These are phyloP conservation scores for Arenicola marina DNA, from an alignment of 2,888 invertebrate species.

Conservation along the genomic window DNA sequence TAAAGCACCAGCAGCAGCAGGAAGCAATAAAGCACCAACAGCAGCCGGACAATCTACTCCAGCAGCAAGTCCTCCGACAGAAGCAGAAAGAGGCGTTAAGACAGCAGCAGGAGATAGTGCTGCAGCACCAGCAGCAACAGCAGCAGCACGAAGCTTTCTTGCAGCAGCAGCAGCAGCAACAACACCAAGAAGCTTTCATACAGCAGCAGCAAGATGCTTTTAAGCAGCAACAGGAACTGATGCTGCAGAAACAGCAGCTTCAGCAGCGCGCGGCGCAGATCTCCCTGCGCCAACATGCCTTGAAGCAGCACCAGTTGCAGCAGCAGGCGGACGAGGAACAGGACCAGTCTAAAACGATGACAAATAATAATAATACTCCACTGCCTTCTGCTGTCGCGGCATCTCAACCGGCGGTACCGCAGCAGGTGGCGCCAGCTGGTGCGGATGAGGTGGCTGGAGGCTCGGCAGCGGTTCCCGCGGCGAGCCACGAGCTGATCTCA, in stretches of 20 bases:
- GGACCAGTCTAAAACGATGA: too few species aligned
- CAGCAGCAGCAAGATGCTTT: background rate
- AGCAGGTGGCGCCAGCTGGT: too few species aligned
- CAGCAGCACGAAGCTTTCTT: background rate
- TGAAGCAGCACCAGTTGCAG: too few species aligned
- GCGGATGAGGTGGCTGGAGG: too few species aligned
- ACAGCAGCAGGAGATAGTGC: too few species aligned
- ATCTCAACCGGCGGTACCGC: too few species aligned
- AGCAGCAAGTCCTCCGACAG: background rate
- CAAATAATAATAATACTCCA: too few species aligned
- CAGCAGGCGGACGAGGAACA: too few species aligned
- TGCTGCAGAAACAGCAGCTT: constrained; percentile 1
- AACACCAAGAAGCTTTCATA: background rate
- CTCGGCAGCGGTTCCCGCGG: too few species aligned
- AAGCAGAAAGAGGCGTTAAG: background rate
- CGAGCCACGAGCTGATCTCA: too few species aligned
- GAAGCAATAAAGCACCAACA: constrained; percentile 1
- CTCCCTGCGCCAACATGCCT: background rate
- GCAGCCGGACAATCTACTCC: background rate
- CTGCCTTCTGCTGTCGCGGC: too few species aligned
- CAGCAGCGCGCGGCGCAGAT: background rate
- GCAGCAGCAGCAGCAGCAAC: constrained; percentile 2
- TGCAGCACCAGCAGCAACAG: background rate
- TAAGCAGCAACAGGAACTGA: background rate
- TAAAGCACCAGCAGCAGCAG: constrained; percentile 3